These are phyloP conservation scores for Anneissia japonica DNA, from an alignment of 35 echinoderm and acorn worm genomes.

Conservation along the genomic window DNA sequence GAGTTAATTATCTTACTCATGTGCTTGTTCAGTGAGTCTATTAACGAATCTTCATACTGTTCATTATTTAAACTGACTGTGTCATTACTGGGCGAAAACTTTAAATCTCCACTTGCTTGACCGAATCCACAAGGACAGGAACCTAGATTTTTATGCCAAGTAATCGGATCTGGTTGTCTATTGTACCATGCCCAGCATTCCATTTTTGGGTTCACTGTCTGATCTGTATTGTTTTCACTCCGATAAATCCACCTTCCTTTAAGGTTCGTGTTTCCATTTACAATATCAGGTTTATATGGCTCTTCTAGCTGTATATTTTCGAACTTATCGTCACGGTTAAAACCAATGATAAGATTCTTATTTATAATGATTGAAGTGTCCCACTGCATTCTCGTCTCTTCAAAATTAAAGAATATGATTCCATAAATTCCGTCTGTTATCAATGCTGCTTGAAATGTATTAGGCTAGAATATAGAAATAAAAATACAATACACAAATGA, in stretches of 20 bases:
- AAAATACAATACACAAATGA: no score
- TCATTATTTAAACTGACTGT: not conserved
- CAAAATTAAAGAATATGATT: not conserved
- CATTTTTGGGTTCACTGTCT: slow-evolving; percentile 63
- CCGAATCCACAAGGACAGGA: slow-evolving; percentile 74
- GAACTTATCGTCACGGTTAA: not conserved
- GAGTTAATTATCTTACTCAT: no score
- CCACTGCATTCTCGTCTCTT: not conserved
- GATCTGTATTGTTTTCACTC: slow-evolving; percentile 55
- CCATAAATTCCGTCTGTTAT: slow-evolving; percentile 14
- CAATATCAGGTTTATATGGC: not conserved
- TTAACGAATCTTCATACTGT: no score
- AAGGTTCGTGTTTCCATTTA: slow-evolving; percentile 61
- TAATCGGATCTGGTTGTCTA: slow-evolving; percentile 54
- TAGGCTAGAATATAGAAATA: not conserved
- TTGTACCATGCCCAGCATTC: slow-evolving; percentile 73
- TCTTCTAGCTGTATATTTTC: not conserved
- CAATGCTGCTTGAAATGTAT: slow-evolving; percentile 2
- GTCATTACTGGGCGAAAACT: not conserved
- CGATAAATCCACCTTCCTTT: slow-evolving; percentile 79
- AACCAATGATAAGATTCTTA: not conserved
- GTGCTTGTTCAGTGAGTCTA: no score
- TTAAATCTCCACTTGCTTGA: slow-evolving; percentile 47
- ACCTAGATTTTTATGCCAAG: slow-evolving; percentile 56
- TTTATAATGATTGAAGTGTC: not conserved